Evolutionary conservation across 2,888 invertebrate species (phyloP).

Genomic region (Drosophila phalerata): DNA sequence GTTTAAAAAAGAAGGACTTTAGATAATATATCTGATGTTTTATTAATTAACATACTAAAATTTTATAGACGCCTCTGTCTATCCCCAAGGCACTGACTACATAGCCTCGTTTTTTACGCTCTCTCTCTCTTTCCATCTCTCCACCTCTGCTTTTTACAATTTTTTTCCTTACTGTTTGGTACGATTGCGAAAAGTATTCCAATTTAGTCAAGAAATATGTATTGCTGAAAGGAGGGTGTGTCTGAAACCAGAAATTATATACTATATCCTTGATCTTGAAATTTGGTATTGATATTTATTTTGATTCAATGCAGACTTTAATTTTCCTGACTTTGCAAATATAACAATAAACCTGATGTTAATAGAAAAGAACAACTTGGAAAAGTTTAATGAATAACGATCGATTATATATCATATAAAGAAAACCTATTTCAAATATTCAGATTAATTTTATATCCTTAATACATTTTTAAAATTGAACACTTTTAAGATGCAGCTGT

Average conservation of each 20-base stretch:
- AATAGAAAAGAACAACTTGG: no score
- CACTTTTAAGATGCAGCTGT: no score
- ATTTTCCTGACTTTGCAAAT: neutral
- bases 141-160: neutral
- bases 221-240: constrained; percentile 15
- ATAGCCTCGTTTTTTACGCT: neutral
- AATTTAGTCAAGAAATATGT: constrained; percentile 10
- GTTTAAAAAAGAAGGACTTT: neutral
- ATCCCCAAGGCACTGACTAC: constrained; percentile 6
- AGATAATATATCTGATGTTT: no score
- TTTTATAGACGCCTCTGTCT: constrained; percentile 10
- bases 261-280: neutral
- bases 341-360: neutral
- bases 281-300: neutral
- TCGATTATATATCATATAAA: no score
- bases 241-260: neutral
- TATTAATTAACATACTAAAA: no score
- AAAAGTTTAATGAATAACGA: no score
- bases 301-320: neutral
- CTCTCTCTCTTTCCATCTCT: neutral
- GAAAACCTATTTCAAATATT: no score
- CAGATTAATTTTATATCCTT: no score
- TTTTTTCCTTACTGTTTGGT: neutral
- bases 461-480: no score
- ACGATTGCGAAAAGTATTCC: constrained; percentile 1